These are phyloP conservation scores for Paralichthys olivaceus DNA, from an alignment of 2,113 vertebrate species.

Conservation along the genomic window DNA sequence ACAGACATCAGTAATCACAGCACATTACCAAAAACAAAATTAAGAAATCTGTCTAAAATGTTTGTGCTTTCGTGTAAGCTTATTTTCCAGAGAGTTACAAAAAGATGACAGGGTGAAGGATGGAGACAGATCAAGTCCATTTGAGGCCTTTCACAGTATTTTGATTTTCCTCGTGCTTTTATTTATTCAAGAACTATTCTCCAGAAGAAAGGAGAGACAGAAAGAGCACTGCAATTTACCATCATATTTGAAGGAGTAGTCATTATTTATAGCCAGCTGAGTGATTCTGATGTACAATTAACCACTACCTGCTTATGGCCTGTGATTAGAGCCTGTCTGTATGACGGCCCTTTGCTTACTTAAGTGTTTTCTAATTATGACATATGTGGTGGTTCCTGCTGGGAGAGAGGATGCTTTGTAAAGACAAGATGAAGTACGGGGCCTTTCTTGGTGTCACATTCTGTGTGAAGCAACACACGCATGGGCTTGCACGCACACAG, in stretches of 20 bases:
- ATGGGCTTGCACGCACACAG: slow-evolving; percentile 59
- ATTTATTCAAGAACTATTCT: slow-evolving; percentile 76
- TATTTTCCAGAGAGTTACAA: slow-evolving; percentile 30
- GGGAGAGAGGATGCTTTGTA: slow-evolving; percentile 93
- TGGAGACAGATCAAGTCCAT: slow-evolving; percentile 67
- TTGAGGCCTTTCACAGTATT: slow-evolving; percentile 71
- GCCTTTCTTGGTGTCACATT: slow-evolving; percentile 77
- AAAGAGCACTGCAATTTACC: slow-evolving; percentile 79
- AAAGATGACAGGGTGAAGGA: slow-evolving; percentile 65
- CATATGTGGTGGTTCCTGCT: slow-evolving; percentile 90
- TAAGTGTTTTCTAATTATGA: slow-evolving; percentile 99
- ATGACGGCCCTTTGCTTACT: slow-evolving; percentile 85
- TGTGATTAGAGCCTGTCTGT: slow-evolving; percentile 82
- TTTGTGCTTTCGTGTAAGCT: slow-evolving; percentile 32
- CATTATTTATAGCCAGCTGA: slow-evolving; percentile 84
- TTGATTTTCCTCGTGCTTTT: slow-evolving; percentile 66
- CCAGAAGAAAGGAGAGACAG: slow-evolving; percentile 71
- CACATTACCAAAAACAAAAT: neutral
- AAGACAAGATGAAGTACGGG: slow-evolving; percentile 87
- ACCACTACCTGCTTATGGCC: slow-evolving; percentile 85
- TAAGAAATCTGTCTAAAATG: neutral
- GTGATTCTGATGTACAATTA: slow-evolving; percentile 87
- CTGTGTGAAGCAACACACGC: slow-evolving; percentile 77
- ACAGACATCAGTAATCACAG: slow-evolving; percentile 28
- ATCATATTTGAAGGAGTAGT: slow-evolving; percentile 76